Base-by-base conservation (phyloP, 1,140 invertebrate species). In the Ceratina australensis region DNA sequence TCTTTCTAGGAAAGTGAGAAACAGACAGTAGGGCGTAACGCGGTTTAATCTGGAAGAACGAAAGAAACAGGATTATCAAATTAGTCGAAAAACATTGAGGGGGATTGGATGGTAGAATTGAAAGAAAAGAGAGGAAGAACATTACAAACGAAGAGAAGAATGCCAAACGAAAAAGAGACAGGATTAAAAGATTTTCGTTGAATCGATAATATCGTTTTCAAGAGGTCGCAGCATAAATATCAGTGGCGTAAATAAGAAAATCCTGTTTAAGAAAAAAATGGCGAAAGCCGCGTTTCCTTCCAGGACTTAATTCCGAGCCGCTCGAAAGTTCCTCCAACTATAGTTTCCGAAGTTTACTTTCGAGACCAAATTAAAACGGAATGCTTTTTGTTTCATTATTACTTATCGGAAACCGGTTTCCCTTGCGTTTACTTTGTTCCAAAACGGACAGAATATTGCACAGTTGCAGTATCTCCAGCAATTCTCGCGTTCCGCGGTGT, bases 111-210 rank as follows among this genome's bases (percentile, higher is more conserved):
- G 20, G 16, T 33, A 3, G 42, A 75, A 66, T 75, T 68, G 71
- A 72, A 72, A 42, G 59, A 26, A 49, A 63, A 15, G 26, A 10
- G 24, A 24, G 28, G 33, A 16, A 50, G 16, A 24, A 10, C 7
- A 42, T 42, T 42, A 52, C 13, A 20, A 60, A 18, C 61, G 26
- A 13, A 18, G 52, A n/a, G 54, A 16, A n/a, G 69, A 56, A 57
- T 60, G 54, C 10, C 13, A 16, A n/a, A 57, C 49, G 71, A 66
- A 74, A 67, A 42, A 42, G 33, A 60, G 63, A 24, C 12, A 5
- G 33, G n/a, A 15, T 52, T 56, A 22, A 66, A 60, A 65, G 63
- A 73, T 61, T 78, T 56, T 50, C 50, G 24, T 16, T 20, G 60
- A 28, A 49, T 47, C 56, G 33, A 60, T 69, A 26, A n/a, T 15